Evolutionary conservation across 2,888 invertebrate genomes (phyloP), one percentile per base, ranked within the genome.

Genomic region (Dyspetes luteomarginatus): DNA sequence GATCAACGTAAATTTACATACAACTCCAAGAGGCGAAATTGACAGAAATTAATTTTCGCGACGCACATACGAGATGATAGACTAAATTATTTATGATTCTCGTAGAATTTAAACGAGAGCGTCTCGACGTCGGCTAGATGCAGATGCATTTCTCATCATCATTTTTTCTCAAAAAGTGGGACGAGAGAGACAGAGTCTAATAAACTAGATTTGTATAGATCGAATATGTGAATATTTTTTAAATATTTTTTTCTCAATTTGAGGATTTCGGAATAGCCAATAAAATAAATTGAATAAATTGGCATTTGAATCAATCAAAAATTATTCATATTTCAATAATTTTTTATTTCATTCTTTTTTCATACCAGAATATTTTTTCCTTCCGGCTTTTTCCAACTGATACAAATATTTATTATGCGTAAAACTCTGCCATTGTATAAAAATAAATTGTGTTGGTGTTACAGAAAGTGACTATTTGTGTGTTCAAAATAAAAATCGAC

Each of bases 41-140:
- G 72, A 73, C 64, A 17, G 58, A 56, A 43, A 81, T 69, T 73
- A 62, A 73, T 73, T 81, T 68, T 71, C 45, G 4, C 9, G 43
- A 43, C 15, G 41, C 50, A n/a, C 26, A 22, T 15, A 30, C 52
- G 19, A 30, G 58, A 75, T 48, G 36, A 75, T 58, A 15, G 24
- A 28, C 45, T 19, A 26, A 62, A 77, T 77, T 81, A 81, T 81
- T 77, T 77, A 77, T 68, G 73, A 69, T 77, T 58, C 56, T 68
- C 50, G 64, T 81, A 69, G 77, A 73, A 68, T 73, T 77, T 81
- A 62, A 48, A 22, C 68, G 64, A 56, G 68, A 45, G 56, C 50
- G 65, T 41, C 58, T 58, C 41, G 68, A 48, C 52, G 55, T 43
- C 19, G 17, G 17, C 15, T 26, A 64, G 62, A 62, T 73, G 55